phyloP scores from a whole-genome alignment of 2,888 invertebrate species.

The Metalampra italica region DNA sequence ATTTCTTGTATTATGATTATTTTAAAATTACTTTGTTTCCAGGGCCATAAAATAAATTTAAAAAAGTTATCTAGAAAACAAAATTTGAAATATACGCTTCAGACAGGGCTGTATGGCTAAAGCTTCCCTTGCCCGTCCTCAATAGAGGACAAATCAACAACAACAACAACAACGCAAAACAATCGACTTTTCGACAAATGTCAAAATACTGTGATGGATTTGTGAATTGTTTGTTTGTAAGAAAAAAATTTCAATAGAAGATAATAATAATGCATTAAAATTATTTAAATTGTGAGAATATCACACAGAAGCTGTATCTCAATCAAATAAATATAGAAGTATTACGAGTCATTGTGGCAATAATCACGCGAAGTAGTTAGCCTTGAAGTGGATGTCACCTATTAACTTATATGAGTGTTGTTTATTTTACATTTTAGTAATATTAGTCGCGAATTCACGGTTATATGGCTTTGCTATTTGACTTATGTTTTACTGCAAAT shows the following conservation, averaged over 20 bases:
- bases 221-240: constrained; percentile 72
- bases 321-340: constrained; percentile 30
- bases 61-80: too few species aligned
- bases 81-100: too few species aligned
- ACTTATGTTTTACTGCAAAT: constrained; percentile 69
- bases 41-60: too few species aligned
- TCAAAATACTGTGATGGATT: constrained; percentile 69
- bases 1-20: too few species aligned
- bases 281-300: constrained; percentile 34
- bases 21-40: too few species aligned
- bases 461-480: constrained; percentile 77
- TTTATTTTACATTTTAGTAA: constrained; percentile 76
- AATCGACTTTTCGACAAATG: constrained; percentile 41
- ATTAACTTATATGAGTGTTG: constrained; percentile 72
- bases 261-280: constrained; percentile 45
- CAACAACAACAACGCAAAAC: too few species aligned
- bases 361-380: constrained; percentile 69
- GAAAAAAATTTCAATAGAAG: constrained; percentile 63
- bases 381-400: constrained; percentile 78
- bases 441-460: constrained; percentile 67
- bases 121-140: too few species aligned
- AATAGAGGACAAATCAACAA: too few species aligned
- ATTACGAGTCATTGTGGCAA: constrained; percentile 46
- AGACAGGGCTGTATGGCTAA: too few species aligned
- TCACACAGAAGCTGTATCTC: constrained; percentile 27